These are phyloP conservation scores for Melanitta fusca DNA, from an alignment of 2,797 vertebrate species.

Conservation along the genomic window DNA sequence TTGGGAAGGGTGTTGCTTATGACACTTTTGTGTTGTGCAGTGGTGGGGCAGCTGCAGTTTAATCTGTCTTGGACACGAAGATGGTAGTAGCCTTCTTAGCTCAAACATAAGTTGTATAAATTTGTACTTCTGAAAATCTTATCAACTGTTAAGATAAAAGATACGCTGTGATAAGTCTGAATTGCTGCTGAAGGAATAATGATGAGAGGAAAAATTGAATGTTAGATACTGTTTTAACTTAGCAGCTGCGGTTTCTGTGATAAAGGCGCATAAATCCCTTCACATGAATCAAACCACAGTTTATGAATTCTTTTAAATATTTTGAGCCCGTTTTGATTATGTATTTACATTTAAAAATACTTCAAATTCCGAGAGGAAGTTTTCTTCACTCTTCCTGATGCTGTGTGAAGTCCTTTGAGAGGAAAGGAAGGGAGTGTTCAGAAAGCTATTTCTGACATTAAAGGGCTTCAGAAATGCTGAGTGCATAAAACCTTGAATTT, in stretches of 20 bases:
- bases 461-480: not conserved
- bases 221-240: not conserved
- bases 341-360: not conserved
- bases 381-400: not conserved
- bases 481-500: not conserved
- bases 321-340: slow-evolving; percentile 5
- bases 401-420: not conserved
- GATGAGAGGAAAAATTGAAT: not conserved
- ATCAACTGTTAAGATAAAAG: not conserved
- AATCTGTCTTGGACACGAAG: not conserved
- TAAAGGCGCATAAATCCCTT: not conserved
- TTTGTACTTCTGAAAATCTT: slow-evolving; percentile 16
- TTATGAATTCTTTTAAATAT: not conserved
- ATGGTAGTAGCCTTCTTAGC: not conserved
- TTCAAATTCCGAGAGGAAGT: not conserved
- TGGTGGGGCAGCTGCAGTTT: not conserved
- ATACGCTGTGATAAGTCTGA: not conserved
- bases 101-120: not conserved
- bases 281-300: not conserved
- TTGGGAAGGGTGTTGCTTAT: not conserved
- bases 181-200: slow-evolving; percentile 1
- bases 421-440: not conserved
- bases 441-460: not conserved
- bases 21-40: fast-evolving
- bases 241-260: slow-evolving; percentile 31